Conservation (phyloP, 2,113 vertebrate genomes). For the Cephalopholis sonnerati region DNA sequence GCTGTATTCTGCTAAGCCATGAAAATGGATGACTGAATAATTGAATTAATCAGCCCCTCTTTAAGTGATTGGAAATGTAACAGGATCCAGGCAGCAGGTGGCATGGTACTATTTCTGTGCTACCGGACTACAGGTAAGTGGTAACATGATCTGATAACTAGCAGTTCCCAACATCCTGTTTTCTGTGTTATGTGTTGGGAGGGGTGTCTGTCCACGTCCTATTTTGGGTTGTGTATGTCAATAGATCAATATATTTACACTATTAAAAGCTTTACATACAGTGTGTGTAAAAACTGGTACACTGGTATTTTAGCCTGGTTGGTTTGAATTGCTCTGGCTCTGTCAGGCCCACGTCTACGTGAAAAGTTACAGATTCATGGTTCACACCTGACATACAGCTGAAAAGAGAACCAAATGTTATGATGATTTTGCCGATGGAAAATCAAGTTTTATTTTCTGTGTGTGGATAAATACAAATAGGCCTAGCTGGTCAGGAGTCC, state of each 20-base stretch:
- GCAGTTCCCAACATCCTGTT: slow-evolving; percentile 77
- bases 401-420: background rate
- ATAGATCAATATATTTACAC: slow-evolving; percentile 39
- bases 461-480: slow-evolving; percentile 17
- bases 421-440: background rate
- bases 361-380: background rate
- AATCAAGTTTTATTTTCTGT: slow-evolving; percentile 4
- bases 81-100: slow-evolving; percentile 85
- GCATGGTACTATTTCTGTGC: slow-evolving; percentile 78
- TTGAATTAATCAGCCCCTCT: slow-evolving; percentile 83
- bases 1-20: slow-evolving; percentile 66
- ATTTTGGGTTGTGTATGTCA: slow-evolving; percentile 24
- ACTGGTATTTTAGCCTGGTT: slow-evolving; percentile 12
- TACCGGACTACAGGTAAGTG: slow-evolving; percentile 82
- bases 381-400: background rate
- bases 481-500: slow-evolving; percentile 23
- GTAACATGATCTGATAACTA: slow-evolving; percentile 86
- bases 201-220: slow-evolving; percentile 21
- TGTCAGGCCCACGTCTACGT: background rate
- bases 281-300: background rate
- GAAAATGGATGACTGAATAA: slow-evolving; percentile 85
- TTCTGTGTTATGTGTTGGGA: slow-evolving; percentile 36
- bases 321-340: slow-evolving; percentile 6
- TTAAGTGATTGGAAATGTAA: slow-evolving; percentile 87
- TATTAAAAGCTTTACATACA: slow-evolving; percentile 10